phyloP scores from a whole-genome alignment of 53 echinoderm and acorn worm genomes.

The Astropecten irregularis region DNA sequence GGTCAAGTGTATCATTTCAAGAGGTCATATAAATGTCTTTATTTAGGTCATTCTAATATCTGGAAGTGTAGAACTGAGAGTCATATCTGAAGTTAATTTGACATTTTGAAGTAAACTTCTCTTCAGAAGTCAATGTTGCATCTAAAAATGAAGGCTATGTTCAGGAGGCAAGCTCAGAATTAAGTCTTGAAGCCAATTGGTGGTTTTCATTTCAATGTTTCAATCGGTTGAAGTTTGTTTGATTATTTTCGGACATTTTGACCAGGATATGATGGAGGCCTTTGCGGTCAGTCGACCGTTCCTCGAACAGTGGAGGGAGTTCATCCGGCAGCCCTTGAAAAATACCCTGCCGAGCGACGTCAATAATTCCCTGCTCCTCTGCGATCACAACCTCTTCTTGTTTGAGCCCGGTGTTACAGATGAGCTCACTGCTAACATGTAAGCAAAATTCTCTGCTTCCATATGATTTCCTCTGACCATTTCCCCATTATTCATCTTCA shows the following conservation, averaged over 20 bases:
- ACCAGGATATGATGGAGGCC: constrained; percentile 79
- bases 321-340: constrained; percentile 76
- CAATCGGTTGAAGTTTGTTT: too few relatives aligned
- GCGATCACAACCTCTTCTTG: constrained; percentile 70
- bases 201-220: too few relatives aligned
- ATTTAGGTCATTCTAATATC: neutral
- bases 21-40: neutral
- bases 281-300: constrained; percentile 71
- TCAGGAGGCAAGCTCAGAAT: too few relatives aligned
- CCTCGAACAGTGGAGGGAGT: constrained; percentile 79
- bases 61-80: neutral
- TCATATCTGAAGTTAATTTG: too few relatives aligned
- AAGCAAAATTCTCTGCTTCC: neutral
- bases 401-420: constrained; percentile 70
- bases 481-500: neutral
- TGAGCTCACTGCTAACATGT: constrained; percentile 46
- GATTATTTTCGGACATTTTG: too few relatives aligned
- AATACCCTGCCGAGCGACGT: constrained; percentile 52
- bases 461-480: neutral
- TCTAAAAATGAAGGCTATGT: too few relatives aligned
- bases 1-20: neutral
- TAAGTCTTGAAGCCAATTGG: too few relatives aligned
- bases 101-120: too few relatives aligned
- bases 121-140: too few relatives aligned
- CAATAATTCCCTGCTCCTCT: constrained; percentile 75